Percentiles rank a stretch among this genome's conserved stretches.
Evolutionary conservation across 37 sponge, comb jelly and placozoan species (phyloP).

Genomic region (Spongia lamella): DNA sequence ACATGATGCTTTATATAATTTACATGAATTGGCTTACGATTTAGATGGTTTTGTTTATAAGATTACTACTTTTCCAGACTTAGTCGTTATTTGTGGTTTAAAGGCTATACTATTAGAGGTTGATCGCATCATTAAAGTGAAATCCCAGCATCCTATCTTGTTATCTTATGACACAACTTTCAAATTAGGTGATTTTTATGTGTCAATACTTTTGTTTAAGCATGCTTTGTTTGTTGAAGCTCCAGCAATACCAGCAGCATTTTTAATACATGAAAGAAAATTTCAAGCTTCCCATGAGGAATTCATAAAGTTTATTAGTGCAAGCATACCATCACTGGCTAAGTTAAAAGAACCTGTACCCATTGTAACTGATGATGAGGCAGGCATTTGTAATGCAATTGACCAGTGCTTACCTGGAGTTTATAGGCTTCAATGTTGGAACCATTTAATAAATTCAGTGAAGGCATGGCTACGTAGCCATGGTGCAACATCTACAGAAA

Average conservation of each 20-base stretch:
- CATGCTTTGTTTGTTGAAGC: conserved; percentile 24
- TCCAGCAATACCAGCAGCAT: conserved; percentile 14
- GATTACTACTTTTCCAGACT: conserved; percentile 45
- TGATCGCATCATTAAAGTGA: conserved; percentile 4
- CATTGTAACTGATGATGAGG: no score
- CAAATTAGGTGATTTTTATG: conserved; percentile 53
- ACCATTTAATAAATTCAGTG: no score
- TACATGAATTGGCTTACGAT: conserved; percentile 59
- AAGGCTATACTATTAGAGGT: conserved; percentile 3
- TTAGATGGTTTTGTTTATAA: conserved; percentile 19
- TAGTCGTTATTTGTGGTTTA: conserved; percentile 18
- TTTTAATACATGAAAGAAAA: conserved; percentile 15
- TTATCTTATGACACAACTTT: conserved; percentile 49
- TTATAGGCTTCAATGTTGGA: no score
- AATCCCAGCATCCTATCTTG: conserved; percentile 6
- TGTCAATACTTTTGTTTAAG: conserved; percentile 26
- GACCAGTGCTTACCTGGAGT: no score
- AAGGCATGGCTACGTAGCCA: no score
- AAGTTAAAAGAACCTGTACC: no score
- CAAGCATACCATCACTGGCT: no score
- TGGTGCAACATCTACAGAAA: no score
- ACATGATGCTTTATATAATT: conserved; percentile 58
- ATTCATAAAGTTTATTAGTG: no score
- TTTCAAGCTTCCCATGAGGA: conserved; percentile 4
- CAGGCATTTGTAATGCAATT: no score